These are phyloP conservation scores for Ellobius talpinus DNA, from an alignment of 2,113 vertebrate species.

Conservation along the genomic window DNA sequence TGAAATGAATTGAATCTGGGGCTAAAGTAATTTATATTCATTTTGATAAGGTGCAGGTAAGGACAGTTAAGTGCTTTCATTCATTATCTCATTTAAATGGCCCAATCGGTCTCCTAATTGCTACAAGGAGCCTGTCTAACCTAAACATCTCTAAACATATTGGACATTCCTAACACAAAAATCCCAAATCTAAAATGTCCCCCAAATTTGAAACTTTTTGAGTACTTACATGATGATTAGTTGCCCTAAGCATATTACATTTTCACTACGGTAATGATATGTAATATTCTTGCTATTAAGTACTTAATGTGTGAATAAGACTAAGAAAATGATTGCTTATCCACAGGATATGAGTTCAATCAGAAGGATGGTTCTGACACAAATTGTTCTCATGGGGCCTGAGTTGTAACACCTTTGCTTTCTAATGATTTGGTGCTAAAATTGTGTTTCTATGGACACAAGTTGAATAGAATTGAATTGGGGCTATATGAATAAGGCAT, in stretches of 20 bases:
- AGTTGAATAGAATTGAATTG: neutral
- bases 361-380: neutral
- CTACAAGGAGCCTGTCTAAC: conserved; percentile 10
- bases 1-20: conserved; percentile 15
- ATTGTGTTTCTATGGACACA: neutral
- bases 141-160: neutral
- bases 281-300: neutral
- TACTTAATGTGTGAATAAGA: neutral
- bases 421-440: neutral
- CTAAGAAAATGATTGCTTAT: neutral
- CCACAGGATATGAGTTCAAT: neutral
- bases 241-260: neutral
- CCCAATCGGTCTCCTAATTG: conserved; percentile 52
- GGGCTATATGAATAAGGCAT: neutral
- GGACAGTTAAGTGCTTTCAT: conserved; percentile 47
- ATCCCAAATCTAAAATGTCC: neutral
- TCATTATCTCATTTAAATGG: conserved; percentile 61
- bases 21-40: conserved; percentile 37
- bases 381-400: neutral
- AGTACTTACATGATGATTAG: neutral
- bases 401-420: neutral
- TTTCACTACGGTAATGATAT: neutral
- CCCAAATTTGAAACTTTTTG: neutral
- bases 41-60: conserved; percentile 46
- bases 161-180: neutral